These are phyloP conservation scores for Suncus etruscus DNA, from an alignment of 2,113 vertebrate species.

Conservation along the genomic window DNA sequence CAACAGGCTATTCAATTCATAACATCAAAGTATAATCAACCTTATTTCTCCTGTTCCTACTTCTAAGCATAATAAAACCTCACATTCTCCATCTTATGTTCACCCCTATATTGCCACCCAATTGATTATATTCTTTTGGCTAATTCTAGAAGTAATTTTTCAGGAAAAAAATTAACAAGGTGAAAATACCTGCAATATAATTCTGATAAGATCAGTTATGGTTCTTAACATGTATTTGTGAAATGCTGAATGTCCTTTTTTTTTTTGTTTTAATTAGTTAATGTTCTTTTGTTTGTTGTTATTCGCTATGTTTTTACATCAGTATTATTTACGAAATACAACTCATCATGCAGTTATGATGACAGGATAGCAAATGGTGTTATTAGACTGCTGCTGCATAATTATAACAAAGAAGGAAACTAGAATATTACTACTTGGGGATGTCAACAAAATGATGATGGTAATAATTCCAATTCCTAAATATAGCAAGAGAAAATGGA, in stretches of 20 bases:
- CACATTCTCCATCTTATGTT: not conserved
- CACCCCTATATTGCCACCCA: not conserved
- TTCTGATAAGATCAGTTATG: not conserved
- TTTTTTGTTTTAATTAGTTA: not conserved
- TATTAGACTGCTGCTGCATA: not conserved
- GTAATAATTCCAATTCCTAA: not conserved
- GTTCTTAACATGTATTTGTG: conserved; percentile 13
- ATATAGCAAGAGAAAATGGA: not conserved
- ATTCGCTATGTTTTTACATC: conserved; percentile 1
- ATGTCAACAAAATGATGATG: not conserved
- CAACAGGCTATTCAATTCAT: not conserved
- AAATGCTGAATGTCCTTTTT: conserved; percentile 35
- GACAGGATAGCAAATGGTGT: not conserved
- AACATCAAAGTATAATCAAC: not conserved
- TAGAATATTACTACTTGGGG: conserved; percentile 13
- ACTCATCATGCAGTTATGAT: conserved; percentile 1
- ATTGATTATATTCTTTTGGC: conserved; percentile 2
- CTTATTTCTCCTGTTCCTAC: not conserved
- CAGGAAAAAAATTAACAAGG: conserved; percentile 7
- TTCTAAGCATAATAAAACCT: conserved; percentile 27
- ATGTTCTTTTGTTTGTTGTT: not conserved
- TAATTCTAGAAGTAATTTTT: conserved; percentile 16
- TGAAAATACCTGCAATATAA: conserved; percentile 2
- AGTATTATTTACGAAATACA: conserved; percentile 20
- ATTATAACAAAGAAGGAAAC: conserved; percentile 54